A percentile compares a stretch with the other conserved stretches of the same genome.
phyloP scores from a whole-genome alignment of 1,140 invertebrate species.

The Neodiprion lecontei region DNA sequence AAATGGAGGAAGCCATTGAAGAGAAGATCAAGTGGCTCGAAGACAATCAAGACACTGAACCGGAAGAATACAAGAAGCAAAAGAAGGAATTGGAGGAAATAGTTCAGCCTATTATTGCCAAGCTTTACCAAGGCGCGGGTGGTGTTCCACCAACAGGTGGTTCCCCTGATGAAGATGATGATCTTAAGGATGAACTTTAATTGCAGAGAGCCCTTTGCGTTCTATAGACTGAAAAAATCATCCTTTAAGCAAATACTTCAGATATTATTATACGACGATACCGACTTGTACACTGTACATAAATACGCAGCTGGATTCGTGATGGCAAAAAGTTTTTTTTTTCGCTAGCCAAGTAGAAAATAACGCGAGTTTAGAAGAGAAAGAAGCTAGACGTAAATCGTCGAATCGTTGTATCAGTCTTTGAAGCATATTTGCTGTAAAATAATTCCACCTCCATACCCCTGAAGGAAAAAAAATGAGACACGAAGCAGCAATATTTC shows the following conservation, averaged over 20 bases:
- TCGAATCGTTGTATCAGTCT: constrained; percentile 21
- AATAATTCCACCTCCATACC: constrained; percentile 24
- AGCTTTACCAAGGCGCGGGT: constrained; percentile 90
- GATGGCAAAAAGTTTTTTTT: background rate
- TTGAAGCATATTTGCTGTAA: constrained; percentile 36
- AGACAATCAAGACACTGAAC: constrained; percentile 92
- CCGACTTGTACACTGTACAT: background rate
- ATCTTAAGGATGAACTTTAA: constrained; percentile 90
- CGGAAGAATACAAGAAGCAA: constrained; percentile 94
- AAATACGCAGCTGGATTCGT: background rate
- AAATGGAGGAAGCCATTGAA: constrained; percentile 95
- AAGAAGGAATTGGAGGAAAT: constrained; percentile 97
- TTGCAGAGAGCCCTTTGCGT: constrained; percentile 30
- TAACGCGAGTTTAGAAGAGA: constrained; percentile 13
- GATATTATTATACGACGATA: constrained; percentile 29
- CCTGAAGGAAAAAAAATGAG: constrained; percentile 14
- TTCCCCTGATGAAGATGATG: constrained; percentile 72
- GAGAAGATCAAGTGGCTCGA: constrained; percentile 99
- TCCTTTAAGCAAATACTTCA: constrained; percentile 42
- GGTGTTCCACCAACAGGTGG: constrained; percentile 76
- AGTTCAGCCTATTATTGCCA: constrained; percentile 97
- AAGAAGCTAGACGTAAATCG: background rate
- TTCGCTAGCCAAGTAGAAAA: constrained; percentile 8
- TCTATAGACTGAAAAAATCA: constrained; percentile 50
- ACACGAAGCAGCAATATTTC: background rate